phyloP scores from a whole-genome alignment of 2,797 vertebrate genomes.

The Cyprinella venusta region DNA sequence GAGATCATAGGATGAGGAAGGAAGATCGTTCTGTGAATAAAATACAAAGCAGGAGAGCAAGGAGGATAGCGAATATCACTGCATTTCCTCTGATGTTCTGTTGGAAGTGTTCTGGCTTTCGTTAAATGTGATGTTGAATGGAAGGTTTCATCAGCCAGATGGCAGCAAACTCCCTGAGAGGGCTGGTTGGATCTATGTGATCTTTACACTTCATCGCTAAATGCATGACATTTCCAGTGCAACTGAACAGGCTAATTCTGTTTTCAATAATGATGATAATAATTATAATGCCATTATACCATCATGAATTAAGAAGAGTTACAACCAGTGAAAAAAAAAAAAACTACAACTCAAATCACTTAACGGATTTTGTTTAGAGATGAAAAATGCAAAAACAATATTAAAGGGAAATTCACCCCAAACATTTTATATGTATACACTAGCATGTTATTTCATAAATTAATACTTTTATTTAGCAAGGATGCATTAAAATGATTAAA shows the following conservation, averaged over 20 bases:
- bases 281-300: not conserved
- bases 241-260: not conserved
- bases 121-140: conserved; percentile 20
- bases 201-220: not conserved
- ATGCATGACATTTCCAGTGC: not conserved
- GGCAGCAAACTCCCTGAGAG: conserved; percentile 31
- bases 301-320: not conserved
- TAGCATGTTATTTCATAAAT: too few species aligned
- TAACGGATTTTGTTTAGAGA: not conserved
- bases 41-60: conserved; percentile 18
- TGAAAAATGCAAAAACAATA: not conserved
- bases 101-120: conserved; percentile 24
- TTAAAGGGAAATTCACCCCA: not conserved
- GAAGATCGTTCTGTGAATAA: not conserved
- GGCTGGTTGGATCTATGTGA: conserved; percentile 1
- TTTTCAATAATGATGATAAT: conserved; percentile 1
- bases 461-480: not conserved
- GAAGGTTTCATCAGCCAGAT: conserved; percentile 46
- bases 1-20: conserved; percentile 17
- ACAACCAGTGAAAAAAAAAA: not conserved
- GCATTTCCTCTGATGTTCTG: conserved; percentile 25
- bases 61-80: not conserved
- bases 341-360: not conserved
- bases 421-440: too few species aligned
- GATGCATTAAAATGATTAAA: not conserved